Evolutionary conservation across 2,797 vertebrate genomes (phyloP).

Genomic region (Gallinago stenura): DNA sequence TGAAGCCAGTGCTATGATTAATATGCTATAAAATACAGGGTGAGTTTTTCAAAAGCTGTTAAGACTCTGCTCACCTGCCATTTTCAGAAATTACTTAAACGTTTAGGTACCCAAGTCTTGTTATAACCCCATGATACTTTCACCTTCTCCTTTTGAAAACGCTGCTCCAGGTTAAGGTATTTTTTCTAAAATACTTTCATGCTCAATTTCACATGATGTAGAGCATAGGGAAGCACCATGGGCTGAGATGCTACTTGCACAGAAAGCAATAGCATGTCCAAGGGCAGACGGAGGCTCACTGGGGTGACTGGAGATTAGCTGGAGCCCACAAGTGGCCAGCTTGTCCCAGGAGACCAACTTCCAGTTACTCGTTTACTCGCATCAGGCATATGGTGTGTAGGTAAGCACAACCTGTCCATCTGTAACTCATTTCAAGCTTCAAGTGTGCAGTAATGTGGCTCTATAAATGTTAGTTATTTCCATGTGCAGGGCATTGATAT

Average conservation of each 20-base stretch:
- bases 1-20: not conserved
- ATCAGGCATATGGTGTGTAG: not conserved
- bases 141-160: not conserved
- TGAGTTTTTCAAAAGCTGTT: not conserved
- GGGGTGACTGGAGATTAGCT: not conserved
- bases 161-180: not conserved
- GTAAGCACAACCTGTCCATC: not conserved
- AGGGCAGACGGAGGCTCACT: not conserved
- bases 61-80: not conserved
- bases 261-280: not conserved
- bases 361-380: not conserved
- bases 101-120: not conserved
- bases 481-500: not conserved
- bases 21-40: not conserved
- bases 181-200: not conserved
- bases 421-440: not conserved
- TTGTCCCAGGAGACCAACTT: not conserved
- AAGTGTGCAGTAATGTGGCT: not conserved
- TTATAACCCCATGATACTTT: not conserved
- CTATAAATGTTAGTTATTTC: not conserved
- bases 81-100: not conserved
- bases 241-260: too few species aligned
- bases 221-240: not conserved
- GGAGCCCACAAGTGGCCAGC: not conserved
- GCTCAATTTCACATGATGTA: not conserved